phyloP scores from a whole-genome alignment of 2,888 invertebrate species.

The Tetragonula carbonaria region DNA sequence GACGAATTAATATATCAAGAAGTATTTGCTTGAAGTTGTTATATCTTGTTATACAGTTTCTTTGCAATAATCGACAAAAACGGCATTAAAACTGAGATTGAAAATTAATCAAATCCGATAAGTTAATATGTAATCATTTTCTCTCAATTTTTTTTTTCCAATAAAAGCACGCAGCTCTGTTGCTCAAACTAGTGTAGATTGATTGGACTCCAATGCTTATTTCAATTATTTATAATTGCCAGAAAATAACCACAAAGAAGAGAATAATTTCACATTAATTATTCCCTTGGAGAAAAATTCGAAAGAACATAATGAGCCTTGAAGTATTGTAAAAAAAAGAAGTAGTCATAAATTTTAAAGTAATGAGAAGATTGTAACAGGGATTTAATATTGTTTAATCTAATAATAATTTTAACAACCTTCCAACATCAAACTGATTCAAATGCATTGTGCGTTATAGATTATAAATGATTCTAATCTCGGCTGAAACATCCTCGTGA shows the following conservation, averaged over 20 bases:
- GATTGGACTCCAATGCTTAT: neutral
- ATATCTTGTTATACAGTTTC: no score
- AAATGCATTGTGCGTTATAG: neutral
- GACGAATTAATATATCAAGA: no score
- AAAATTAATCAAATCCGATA: no score
- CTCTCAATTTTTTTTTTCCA: neutral
- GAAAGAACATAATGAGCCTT: neutral
- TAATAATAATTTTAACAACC: neutral
- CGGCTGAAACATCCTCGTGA: slow-evolving; percentile 12
- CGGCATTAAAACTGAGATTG: no score
- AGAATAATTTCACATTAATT: neutral
- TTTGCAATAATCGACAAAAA: no score
- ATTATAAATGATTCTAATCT: neutral
- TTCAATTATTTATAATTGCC: neutral
- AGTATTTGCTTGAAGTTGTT: no score
- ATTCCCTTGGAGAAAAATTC: no score
- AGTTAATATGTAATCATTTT: no score
- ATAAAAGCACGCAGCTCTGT: neutral
- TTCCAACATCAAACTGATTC: neutral
- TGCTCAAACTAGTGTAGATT: neutral
- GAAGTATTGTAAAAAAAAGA: neutral
- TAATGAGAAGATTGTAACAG: neutral
- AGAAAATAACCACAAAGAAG: neutral
- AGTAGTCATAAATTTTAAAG: neutral
- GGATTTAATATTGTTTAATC: neutral